Evolutionary conservation across 1,140 invertebrate species (phyloP).

Genomic region (Drosophila willistoni): DNA sequence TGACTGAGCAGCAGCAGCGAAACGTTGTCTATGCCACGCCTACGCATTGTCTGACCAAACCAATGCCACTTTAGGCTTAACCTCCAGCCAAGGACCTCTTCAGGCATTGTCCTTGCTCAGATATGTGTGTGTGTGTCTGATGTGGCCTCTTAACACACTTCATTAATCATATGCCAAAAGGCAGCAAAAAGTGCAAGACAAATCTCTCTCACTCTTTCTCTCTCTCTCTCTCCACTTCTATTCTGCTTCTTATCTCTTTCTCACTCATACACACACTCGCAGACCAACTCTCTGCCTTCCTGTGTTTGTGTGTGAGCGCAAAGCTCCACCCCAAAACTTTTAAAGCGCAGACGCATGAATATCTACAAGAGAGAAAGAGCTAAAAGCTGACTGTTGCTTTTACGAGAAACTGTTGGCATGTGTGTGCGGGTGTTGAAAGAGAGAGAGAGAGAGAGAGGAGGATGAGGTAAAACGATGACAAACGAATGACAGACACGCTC

Average conservation of each 20-base stretch:
- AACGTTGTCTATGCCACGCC: conserved; percentile 59
- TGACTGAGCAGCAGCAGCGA: conserved; percentile 24
- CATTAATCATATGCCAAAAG: conserved; percentile 75
- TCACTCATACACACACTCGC: conserved; percentile 33
- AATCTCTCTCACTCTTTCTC: conserved; percentile 9
- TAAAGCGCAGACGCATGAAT: conserved; percentile 66
- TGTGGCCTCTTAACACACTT: conserved; percentile 83
- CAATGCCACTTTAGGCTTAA: conserved; percentile 30
- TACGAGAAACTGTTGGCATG: neutral
- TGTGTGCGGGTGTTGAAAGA: too few species aligned
- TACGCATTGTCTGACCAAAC: conserved; percentile 25
- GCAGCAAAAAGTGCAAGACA: conserved; percentile 51
- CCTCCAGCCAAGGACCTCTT: conserved; percentile 71
- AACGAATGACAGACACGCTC: conserved; percentile 82
- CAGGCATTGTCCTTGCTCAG: conserved; percentile 67
- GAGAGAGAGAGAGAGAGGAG: neutral
- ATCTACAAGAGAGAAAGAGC: conserved; percentile 31
- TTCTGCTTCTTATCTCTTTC: neutral
- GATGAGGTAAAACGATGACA: conserved; percentile 62
- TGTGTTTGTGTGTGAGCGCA: conserved; percentile 30
- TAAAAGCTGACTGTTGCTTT: conserved; percentile 24
- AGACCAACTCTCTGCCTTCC: conserved; percentile 19
- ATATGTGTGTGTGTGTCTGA: conserved; percentile 12
- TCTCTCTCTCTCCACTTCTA: neutral
- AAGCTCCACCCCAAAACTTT: conserved; percentile 69